These are phyloP conservation scores for Anoplius nigerrimus DNA, from an alignment of 2,888 invertebrate species.

Conservation along the genomic window DNA sequence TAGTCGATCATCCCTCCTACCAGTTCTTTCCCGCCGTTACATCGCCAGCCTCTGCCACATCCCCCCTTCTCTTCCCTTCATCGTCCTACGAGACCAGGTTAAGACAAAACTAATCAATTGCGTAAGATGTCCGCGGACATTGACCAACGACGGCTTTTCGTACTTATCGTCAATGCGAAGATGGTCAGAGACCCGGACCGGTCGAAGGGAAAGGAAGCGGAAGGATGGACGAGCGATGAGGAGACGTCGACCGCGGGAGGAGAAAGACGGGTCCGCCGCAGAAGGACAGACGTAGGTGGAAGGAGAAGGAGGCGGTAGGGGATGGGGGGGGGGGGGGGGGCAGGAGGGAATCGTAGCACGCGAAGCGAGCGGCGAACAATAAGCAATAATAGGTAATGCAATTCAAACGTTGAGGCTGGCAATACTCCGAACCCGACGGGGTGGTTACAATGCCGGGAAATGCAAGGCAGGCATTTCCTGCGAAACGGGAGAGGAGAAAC, in stretches of 20 bases:
- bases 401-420: conserved; percentile 71
- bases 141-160: no score
- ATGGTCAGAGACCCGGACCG: not conserved
- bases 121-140: no score
- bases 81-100: no score
- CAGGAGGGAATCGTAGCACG: conserved; percentile 43
- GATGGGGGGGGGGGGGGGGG: conserved; percentile 31
- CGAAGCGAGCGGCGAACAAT: conserved; percentile 66
- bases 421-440: conserved; percentile 65
- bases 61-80: no score
- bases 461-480: conserved; percentile 70
- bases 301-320: conserved; percentile 16
- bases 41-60: no score
- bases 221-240: conserved; percentile 31
- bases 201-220: not conserved
- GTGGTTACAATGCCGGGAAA: conserved; percentile 68
- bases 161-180: not conserved
- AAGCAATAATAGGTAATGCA: conserved; percentile 73
- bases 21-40: no score
- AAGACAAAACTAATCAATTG: no score
- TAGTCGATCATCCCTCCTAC: no score
- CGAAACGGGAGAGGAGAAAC: conserved; percentile 56
- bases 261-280: not conserved
- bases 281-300: conserved; percentile 3
- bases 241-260: no score